Evolutionary conservation across 2,797 vertebrate species (phyloP), one percentile per base, ranked within the genome.

Genomic region (Ataeniobius toweri): DNA sequence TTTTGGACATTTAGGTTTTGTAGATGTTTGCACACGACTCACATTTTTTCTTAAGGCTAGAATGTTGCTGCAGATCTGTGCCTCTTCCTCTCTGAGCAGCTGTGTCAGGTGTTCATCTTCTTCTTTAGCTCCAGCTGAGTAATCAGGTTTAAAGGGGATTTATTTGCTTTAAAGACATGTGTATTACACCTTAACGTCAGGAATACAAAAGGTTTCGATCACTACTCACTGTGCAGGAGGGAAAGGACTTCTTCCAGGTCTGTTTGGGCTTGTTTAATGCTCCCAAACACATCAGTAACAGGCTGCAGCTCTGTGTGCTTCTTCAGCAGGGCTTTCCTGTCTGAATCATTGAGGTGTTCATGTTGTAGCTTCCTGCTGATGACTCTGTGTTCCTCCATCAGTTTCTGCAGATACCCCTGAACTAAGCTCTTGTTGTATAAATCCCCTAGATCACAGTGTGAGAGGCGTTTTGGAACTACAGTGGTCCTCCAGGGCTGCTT

Each of bases 81-180:
- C 84, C 71, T 96, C 97, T 88, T 99, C 98, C 82, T 98, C 96
- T 75, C 94, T 86, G n/a, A 96, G 89, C 86, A 99, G 95, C 74
- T 94, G 89, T 58, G 93, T 87, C 88, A 99, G 88, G 2, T 96
- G 94, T 71, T 95, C 91, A 67, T 98, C 97, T 86, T 97, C 96
- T 73, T 93, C 94, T 84, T 88, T 90, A 83, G 94, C 71, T 41
- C 92, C 86, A 44, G 63, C 22, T 59, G 82, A 86, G 5, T 24
- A 13, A 44, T 16, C 39, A 68, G 22, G 22, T 44, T n/a, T 44
- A 68, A 67, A 67, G 18, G 24, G 36, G 26, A 12, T 18, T 16
- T 0, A 41, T 22, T 55, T 20, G 51, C 85, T 51, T 91, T 94
- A 81, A 75, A 36, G 26, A 71, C 67, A 1, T 18, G n/a, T 24